phyloP scores from a whole-genome alignment of 2,113 vertebrate species.

The Sigmodon hispidus region DNA sequence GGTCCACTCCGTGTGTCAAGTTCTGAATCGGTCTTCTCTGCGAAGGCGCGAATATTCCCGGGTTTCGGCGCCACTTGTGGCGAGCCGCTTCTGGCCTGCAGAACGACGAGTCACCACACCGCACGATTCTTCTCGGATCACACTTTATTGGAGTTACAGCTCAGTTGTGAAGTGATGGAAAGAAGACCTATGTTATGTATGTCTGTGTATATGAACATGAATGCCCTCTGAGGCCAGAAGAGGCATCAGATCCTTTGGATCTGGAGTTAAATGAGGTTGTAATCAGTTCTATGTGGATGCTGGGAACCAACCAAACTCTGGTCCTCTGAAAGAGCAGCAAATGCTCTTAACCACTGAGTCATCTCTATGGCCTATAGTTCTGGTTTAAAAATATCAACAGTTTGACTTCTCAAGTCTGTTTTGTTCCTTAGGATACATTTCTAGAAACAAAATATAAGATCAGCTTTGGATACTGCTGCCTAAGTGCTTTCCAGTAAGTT shows the following conservation, averaged over 20 bases:
- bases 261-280: neutral
- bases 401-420: neutral
- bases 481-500: neutral
- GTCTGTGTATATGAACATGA: neutral
- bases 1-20: too few species aligned
- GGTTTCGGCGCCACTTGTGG: too few species aligned
- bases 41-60: too few species aligned
- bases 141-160: too few species aligned
- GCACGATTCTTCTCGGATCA: too few species aligned
- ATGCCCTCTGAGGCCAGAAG: neutral
- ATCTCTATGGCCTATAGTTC: neutral
- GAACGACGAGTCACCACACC: too few species aligned
- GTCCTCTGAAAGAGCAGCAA: neutral
- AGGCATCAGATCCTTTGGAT: neutral
- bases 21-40: too few species aligned
- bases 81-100: too few species aligned
- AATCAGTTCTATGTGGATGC: neutral
- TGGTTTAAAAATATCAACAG: neutral
- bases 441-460: neutral
- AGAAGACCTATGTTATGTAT: too few species aligned
- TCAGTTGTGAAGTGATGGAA: too few species aligned
- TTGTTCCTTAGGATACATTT: neutral
- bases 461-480: neutral
- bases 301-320: neutral
- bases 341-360: neutral